phyloP scores from a whole-genome alignment of 2,888 invertebrate genomes.

The Chymomyza amoena region DNA sequence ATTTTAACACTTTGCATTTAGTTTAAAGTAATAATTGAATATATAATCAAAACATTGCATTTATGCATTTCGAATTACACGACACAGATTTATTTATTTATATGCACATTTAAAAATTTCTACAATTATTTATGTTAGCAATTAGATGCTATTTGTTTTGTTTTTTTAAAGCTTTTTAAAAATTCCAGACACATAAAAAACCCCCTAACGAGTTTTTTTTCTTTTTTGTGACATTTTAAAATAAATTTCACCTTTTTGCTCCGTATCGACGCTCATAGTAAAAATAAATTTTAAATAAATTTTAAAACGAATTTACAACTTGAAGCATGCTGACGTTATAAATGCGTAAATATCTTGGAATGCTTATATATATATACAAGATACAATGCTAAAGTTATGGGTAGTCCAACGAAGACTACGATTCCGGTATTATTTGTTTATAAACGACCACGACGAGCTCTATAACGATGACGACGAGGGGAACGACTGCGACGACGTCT shows the following conservation, averaged over 20 bases:
- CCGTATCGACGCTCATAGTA: neutral
- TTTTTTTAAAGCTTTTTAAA: neutral
- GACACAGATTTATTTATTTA: neutral
- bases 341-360: neutral
- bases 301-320: neutral
- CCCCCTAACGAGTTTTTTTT: neutral
- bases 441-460: constrained; percentile 4
- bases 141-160: neutral
- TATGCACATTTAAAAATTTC: neutral
- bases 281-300: neutral
- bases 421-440: neutral
- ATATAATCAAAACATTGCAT: neutral
- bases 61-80: neutral
- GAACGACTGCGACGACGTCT: constrained; percentile 30
- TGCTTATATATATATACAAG: neutral
- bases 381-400: neutral
- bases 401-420: neutral
- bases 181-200: neutral
- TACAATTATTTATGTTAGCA: neutral
- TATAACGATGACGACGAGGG: no score
- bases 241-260: neutral
- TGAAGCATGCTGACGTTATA: neutral
- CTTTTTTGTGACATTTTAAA: neutral
- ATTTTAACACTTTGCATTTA: neutral
- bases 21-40: neutral